Percentiles rank a stretch among this genome's conserved stretches.
Evolutionary conservation across 2,113 vertebrate genomes (phyloP).

Genomic region (Lophius piscatorius): DNA sequence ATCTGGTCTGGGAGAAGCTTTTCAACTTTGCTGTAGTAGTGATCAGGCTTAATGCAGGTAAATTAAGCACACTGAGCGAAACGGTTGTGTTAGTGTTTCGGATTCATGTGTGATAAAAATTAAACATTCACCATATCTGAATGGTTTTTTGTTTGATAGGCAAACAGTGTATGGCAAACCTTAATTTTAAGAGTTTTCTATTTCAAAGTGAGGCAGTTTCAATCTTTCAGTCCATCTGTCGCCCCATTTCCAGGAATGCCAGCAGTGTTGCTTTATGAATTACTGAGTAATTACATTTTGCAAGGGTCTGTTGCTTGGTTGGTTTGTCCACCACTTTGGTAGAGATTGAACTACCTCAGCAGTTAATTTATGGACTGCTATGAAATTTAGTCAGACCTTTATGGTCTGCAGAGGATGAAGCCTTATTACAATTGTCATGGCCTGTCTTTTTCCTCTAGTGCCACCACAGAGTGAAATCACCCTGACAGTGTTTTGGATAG

Average conservation of each 20-base stretch:
- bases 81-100: background rate
- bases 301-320: background rate
- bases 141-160: conserved; percentile 14
- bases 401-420: background rate
- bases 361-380: background rate
- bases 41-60: no score
- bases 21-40: no score
- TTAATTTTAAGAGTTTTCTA: background rate
- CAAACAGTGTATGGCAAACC: conserved; percentile 3
- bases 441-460: background rate
- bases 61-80: background rate
- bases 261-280: background rate
- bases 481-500: no score
- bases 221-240: conserved; percentile 12
- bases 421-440: background rate
- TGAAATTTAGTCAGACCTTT: background rate
- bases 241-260: background rate
- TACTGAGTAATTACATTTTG: background rate
- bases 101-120: conserved; percentile 1
- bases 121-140: background rate
- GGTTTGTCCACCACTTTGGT: background rate
- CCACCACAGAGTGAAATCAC: background rate
- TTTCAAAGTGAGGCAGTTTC: conserved; percentile 7
- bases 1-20: no score
- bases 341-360: background rate